Evolutionary conservation across 1,140 invertebrate genomes (phyloP), one percentile per base, ranked within the genome.

Genomic region (Temnothorax nylanderi): DNA sequence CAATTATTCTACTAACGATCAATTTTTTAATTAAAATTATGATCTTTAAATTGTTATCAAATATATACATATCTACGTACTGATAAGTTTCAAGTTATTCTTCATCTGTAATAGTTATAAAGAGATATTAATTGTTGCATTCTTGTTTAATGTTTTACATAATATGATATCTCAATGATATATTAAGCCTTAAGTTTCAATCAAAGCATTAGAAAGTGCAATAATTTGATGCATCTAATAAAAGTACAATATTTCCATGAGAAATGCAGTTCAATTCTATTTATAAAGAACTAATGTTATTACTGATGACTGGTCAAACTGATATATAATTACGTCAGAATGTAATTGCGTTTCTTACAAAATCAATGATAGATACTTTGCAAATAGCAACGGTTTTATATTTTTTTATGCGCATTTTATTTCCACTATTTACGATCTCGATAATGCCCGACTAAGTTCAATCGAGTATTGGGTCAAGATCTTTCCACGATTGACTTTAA

Each of bases 391-490:
- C 13, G 21, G 13, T 71, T 13, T 32, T 21, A 81, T 37, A 47
- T 26, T 72, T 80, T 26, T 58, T 37, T 18, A 82, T 58, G 41
- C 26, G 26, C 26, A 47, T n/a, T 32, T 67, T 13, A 67, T 60
- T 58, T 60, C 37, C 32, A 58, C 5, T 71, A 41, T 44, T 74
- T 58, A 71, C 18, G 21, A 32, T 47, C 16, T 56, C 10, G 26
- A 82, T 72, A 74, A 32, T 5, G 49, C 4, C n/a, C 10, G 18
- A 47, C 18, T 47, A 37, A 74, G n/a, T 51, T 72, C 44, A 67
- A 67, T 58, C 67, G 32, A 67, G 1, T 44, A 37, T 13, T 67
- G 51, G 80, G 80, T 82, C 80, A 82, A 82, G 51, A 74, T 82
- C 51, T 72, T 58, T 21, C 37, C 2, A 51, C 13, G 11, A 58